Evolutionary conservation across 2,113 vertebrate genomes (phyloP), one percentile per base, ranked within the genome.

Genomic region (Apaloderma vittatum): DNA sequence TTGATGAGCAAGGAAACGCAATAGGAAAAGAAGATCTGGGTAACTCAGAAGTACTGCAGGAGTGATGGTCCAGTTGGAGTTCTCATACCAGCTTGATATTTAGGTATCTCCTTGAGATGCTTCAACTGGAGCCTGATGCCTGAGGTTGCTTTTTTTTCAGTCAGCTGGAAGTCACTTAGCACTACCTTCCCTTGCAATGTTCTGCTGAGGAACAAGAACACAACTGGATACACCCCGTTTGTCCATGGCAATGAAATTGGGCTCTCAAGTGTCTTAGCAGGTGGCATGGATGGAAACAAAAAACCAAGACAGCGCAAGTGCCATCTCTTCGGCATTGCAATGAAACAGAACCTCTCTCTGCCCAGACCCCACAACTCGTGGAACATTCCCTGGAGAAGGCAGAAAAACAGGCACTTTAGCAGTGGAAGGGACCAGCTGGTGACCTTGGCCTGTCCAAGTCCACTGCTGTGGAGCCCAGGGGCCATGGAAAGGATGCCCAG

Each of bases 141-240:
- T 2, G 3, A 51, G 27, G 12, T 1, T n/a, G n/a, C 15, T 36
- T 48, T 45, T 45, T 45, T 48, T 1, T 40, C 40, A 43, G 36
- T 21, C 49, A 46, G 23, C 43, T 51, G 23, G n/a, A 62, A 46
- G 9, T 12, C 54, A 54, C 6, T 15, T 15, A 4, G 3, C 12
- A 21, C 7, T 21, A 20, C 7, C 19, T 43, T n/a, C 21, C 55
- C 45, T 17, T 27, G 8, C 2, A 23, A 7, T 24, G 9, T 43
- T 40, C 29, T 89, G 26, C 52, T 54, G 67, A 61, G 43, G 55
- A 66, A n/a, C 1, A 15, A 61, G 57, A 63, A 30, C 17, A 4
- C 43, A 37, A 10, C 34, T 48, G 62, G 48, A 27, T 3, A 32
- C 1, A 0, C n/a, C 52, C 46, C 1, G 0, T 9, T 46, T 36